Evolutionary conservation across 2,113 vertebrate species (phyloP).

Genomic region (Pterocles orientalis): DNA sequence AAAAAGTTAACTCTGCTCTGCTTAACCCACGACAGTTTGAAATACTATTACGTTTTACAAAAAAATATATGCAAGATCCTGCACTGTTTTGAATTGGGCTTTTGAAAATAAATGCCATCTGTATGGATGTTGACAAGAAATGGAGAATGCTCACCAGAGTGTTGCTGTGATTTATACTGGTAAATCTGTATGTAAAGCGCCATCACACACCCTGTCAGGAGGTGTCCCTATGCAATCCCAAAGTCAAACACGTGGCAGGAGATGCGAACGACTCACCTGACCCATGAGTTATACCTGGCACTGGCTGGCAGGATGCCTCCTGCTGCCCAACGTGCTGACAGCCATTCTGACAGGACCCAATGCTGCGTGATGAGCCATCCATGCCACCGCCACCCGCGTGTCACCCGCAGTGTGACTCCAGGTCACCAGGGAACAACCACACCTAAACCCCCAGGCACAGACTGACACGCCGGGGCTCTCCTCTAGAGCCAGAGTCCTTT

Average conservation of each 20-base stretch:
- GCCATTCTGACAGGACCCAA: too few species aligned
- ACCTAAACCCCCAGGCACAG: not conserved
- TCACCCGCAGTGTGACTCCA: too few species aligned
- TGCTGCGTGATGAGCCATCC: too few species aligned
- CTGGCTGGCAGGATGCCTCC: too few species aligned
- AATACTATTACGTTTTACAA: too few species aligned
- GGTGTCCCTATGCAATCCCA: not conserved
- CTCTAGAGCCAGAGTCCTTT: not conserved
- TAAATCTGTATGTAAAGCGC: not conserved
- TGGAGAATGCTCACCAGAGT: fast-evolving
- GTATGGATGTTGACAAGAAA: not conserved
- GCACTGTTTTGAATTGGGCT: not conserved
- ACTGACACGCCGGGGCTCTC: not conserved
- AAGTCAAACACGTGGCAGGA: not conserved
- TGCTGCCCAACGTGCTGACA: too few species aligned
- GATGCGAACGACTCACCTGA: not conserved
- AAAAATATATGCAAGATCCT: not conserved
- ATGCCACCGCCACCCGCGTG: too few species aligned
- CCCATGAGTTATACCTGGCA: too few species aligned
- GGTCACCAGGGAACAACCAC: not conserved
- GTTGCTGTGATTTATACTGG: not conserved
- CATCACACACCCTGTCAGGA: not conserved
- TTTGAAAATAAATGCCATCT: not conserved
- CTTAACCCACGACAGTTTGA: too few species aligned
- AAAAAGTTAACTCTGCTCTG: too few species aligned